Conservation (phyloP, 2,888 invertebrate genomes). For the Parascotia fuliginaria region DNA sequence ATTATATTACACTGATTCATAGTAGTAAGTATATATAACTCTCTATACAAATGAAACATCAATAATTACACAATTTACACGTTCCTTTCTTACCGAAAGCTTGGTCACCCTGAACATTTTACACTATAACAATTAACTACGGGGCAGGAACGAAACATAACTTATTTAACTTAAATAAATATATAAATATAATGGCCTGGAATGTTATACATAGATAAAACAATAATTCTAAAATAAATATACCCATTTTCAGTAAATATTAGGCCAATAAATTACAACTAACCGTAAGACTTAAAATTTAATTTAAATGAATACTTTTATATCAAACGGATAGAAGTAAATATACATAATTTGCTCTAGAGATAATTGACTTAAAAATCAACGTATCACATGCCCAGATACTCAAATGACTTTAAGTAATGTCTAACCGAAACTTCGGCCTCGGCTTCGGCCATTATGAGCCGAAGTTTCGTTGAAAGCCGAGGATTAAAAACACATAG, state of each 20-base stretch:
- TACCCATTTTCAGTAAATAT: constrained; percentile 8
- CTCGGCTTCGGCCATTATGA: no score
- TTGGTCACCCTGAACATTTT: constrained; percentile 28
- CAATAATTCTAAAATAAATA: constrained; percentile 43
- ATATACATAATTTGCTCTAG: neutral
- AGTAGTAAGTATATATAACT: constrained; percentile 67
- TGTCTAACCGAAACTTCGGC: no score
- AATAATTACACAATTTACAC: constrained; percentile 67
- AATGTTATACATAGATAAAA: constrained; percentile 46
- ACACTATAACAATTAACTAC: constrained; percentile 11
- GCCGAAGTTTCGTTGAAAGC: no score
- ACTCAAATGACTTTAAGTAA: no score
- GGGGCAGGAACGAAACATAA: constrained; percentile 18
- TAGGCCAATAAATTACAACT: constrained; percentile 4
- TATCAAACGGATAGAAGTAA: constrained; percentile 8
- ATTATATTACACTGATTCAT: constrained; percentile 67
- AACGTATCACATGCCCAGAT: no score
- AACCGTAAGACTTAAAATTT: constrained; percentile 3
- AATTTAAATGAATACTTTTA: constrained; percentile 18
- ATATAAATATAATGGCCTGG: constrained; percentile 44
- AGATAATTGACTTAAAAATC: constrained; percentile 20
- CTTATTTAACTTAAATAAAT: constrained; percentile 30
- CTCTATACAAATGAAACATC: constrained; percentile 75
- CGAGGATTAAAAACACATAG: no score
- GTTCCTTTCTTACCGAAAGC: constrained; percentile 21